phyloP scores from a whole-genome alignment of 2,888 invertebrate genomes.

The Dynastes tityus region DNA sequence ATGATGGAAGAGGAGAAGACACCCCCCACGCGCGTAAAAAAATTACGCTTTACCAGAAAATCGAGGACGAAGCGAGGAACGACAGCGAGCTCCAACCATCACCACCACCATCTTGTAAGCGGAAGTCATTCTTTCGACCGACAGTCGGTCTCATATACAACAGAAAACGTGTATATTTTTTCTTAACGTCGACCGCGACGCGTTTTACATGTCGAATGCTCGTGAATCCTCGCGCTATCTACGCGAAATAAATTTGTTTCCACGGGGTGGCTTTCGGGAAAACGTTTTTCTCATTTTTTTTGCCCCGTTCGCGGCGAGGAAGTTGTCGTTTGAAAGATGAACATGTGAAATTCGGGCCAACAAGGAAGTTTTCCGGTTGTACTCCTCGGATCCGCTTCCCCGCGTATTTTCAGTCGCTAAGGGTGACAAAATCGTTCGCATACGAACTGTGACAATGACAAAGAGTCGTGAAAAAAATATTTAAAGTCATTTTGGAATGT shows the following conservation, averaged over 20 bases:
- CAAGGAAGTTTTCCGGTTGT: background rate
- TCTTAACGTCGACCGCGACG: background rate
- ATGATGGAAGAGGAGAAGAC: background rate
- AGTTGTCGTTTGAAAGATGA: slow-evolving; percentile 30
- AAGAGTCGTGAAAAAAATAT: background rate
- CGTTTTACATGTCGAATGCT: slow-evolving; percentile 21
- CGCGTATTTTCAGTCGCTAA: too few relatives aligned
- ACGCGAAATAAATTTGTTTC: slow-evolving; percentile 29
- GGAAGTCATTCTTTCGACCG: background rate
- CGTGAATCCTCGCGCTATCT: slow-evolving; percentile 24
- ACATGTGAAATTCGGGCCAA: slow-evolving; percentile 20
- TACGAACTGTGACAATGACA: slow-evolving; percentile 6
- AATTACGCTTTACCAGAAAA: background rate
- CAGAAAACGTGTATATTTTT: background rate
- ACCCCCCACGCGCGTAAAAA: background rate
- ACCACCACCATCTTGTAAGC: background rate
- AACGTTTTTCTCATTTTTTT: slow-evolving; percentile 6
- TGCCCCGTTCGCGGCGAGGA: background rate
- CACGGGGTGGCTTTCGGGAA: background rate
- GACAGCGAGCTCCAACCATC: background rate
- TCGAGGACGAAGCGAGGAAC: background rate
- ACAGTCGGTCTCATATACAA: too few relatives aligned
- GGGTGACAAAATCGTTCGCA: too few relatives aligned
- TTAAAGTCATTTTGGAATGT: slow-evolving; percentile 12
- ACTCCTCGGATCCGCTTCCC: too few relatives aligned